These are phyloP conservation scores for Habrosyne pyritoides DNA, from an alignment of 2,888 invertebrate genomes.

Conservation along the genomic window DNA sequence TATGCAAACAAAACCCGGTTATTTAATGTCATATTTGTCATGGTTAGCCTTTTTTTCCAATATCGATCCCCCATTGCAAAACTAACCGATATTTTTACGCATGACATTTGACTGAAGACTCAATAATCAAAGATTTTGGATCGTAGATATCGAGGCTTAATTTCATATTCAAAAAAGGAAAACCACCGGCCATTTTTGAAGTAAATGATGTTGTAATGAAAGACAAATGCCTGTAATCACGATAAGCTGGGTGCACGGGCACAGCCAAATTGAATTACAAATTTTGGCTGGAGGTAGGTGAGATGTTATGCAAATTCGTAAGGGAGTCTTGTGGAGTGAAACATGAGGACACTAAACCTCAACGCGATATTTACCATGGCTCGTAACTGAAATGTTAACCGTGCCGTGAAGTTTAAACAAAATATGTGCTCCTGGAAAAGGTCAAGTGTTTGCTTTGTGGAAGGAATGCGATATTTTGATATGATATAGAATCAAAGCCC, in stretches of 20 bases:
- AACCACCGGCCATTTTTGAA: conserved; percentile 15
- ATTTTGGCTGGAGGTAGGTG: conserved; percentile 50
- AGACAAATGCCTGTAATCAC: conserved; percentile 44
- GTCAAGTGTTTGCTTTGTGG: too few relatives aligned
- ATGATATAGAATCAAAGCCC: too few relatives aligned
- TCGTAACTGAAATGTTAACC: conserved; percentile 7
- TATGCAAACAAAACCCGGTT: too few relatives aligned
- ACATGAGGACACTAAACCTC: conserved; percentile 27
- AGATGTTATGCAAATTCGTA: conserved; percentile 58
- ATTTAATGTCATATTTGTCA: too few relatives aligned
- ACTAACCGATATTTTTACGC: too few relatives aligned
- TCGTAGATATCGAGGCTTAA: background rate
- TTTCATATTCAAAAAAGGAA: conserved; percentile 5
- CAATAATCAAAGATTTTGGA: too few relatives aligned
- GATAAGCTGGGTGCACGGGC: conserved; percentile 47
- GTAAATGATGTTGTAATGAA: conserved; percentile 28
- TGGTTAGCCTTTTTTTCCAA: too few relatives aligned
- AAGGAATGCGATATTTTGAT: too few relatives aligned
- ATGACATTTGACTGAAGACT: too few relatives aligned
- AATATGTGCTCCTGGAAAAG: background rate
- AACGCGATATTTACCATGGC: conserved; percentile 27
- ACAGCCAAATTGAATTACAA: conserved; percentile 60
- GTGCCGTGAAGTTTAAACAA: background rate
- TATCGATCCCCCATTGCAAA: too few relatives aligned
- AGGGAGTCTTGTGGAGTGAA: conserved; percentile 42